A percentile compares a stretch with the other conserved stretches of the same genome.
These are phyloP conservation scores for Dugesia japonica DNA, from an alignment of 2,888 invertebrate genomes.

Conservation along the genomic window DNA sequence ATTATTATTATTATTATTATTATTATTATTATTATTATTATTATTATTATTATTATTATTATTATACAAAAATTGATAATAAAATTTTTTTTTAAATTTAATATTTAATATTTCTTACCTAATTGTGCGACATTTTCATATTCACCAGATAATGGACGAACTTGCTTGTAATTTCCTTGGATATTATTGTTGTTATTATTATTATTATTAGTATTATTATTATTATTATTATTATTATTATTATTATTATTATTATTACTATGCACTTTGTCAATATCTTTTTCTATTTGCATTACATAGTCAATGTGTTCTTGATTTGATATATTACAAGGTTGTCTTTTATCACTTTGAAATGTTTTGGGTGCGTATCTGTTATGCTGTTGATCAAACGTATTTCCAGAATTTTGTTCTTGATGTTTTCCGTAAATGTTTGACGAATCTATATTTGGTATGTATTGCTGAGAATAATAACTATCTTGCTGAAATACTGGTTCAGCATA, in stretches of 20 bases:
- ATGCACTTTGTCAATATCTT: not conserved
- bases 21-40: no score
- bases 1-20: no score
- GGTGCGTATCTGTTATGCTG: not conserved
- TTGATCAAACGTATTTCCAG: not conserved
- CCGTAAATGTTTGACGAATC: not conserved
- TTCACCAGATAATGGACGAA: conserved; percentile 25
- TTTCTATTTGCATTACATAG: not conserved
- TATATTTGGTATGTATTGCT: not conserved
- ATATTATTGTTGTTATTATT: conserved; percentile 4
- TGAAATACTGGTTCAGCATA: not conserved
- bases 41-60: no score
- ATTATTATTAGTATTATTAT: not conserved
- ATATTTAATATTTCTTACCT: not conserved
- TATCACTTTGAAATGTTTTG: not conserved
- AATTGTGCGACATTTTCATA: conserved; percentile 25
- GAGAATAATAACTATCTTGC: not conserved
- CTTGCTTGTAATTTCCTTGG: not conserved
- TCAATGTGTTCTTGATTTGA: not conserved
- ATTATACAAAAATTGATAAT: no score
- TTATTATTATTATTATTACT: not conserved
- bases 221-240: not conserved
- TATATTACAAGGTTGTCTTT: not conserved
- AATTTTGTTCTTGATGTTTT: not conserved
- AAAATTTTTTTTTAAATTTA: no score